Percentiles rank a stretch among this genome's conserved stretches.
phyloP scores from a whole-genome alignment of 1,140 invertebrate species.

The Lepeophtheirus salmonis region DNA sequence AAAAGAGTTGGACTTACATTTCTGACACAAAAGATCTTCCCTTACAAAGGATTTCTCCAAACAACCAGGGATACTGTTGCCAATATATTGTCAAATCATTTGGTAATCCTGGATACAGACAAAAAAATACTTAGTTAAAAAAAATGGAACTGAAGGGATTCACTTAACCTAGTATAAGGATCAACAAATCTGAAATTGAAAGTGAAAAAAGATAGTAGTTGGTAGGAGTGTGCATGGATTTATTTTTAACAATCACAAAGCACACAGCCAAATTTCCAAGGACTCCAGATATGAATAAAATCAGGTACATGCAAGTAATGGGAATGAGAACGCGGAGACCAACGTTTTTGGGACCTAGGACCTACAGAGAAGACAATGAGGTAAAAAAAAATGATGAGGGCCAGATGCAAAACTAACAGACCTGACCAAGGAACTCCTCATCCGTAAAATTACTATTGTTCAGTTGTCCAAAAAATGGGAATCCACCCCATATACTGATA shows the following conservation, averaged over 20 bases:
- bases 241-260: constrained; percentile 71
- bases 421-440: neutral
- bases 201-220: constrained; percentile 85
- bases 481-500: too few species aligned
- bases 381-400: neutral
- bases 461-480: too few species aligned
- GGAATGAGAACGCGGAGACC: constrained; percentile 21
- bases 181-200: constrained; percentile 72
- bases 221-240: constrained; percentile 37
- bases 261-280: constrained; percentile 82
- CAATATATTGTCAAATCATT: constrained; percentile 13
- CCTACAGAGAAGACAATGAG: neutral
- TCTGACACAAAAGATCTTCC: constrained; percentile 9
- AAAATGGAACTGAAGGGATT: constrained; percentile 24
- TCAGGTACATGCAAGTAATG: constrained; percentile 45
- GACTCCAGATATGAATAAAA: constrained; percentile 66
- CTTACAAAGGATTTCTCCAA: constrained; percentile 12
- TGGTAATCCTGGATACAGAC: constrained; percentile 8
- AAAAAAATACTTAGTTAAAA: neutral
- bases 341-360: constrained; percentile 3
- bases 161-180: constrained; percentile 54
- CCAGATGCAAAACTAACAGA: neutral
- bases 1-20: too few species aligned
- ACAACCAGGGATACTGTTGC: constrained; percentile 17
- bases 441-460: too few species aligned